These are phyloP conservation scores for Drosophila pachea DNA, from an alignment of 1,140 invertebrate species.

Conservation along the genomic window DNA sequence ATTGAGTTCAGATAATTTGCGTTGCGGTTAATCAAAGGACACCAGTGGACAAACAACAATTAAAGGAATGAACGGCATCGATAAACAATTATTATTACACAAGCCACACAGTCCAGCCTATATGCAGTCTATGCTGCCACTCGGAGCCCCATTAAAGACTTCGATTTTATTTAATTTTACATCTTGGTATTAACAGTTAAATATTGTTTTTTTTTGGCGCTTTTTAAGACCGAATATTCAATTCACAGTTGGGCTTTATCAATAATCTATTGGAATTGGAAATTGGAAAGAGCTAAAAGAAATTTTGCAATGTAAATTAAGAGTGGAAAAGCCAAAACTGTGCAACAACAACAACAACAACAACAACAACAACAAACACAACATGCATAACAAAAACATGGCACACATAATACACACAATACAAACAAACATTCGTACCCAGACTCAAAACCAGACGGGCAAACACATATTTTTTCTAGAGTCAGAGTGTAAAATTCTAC, in stretches of 20 bases:
- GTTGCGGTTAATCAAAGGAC: constrained; percentile 17
- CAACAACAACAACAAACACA: not conserved
- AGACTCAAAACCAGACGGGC: not conserved
- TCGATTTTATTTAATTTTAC: not conserved
- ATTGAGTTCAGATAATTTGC: constrained; percentile 18
- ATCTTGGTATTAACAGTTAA: not conserved
- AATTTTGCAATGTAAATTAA: constrained; percentile 50
- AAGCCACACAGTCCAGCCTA: not conserved
- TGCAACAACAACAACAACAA: constrained; percentile 32
- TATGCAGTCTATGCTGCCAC: not conserved
- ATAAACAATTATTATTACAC: constrained; percentile 4
- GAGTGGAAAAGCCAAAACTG: constrained; percentile 35
- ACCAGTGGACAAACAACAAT: not conserved
- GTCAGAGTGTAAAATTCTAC: constrained; percentile 52
- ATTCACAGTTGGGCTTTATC: constrained; percentile 33
- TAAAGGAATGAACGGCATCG: not conserved
- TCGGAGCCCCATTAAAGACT: not conserved
- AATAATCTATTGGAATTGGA: constrained; percentile 58
- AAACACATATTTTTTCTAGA: constrained; percentile 14
- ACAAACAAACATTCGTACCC: constrained; percentile 9
- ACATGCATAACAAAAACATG: constrained; percentile 29
- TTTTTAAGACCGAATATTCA: constrained; percentile 8
- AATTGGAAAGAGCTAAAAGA: constrained; percentile 30
- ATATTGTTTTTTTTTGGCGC: not conserved
- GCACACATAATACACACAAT: constrained; percentile 28